Percentiles rank a stretch among this genome's conserved stretches.
phyloP scores from a whole-genome alignment of 2,113 vertebrate species.

The Thamnophis sirtalis region DNA sequence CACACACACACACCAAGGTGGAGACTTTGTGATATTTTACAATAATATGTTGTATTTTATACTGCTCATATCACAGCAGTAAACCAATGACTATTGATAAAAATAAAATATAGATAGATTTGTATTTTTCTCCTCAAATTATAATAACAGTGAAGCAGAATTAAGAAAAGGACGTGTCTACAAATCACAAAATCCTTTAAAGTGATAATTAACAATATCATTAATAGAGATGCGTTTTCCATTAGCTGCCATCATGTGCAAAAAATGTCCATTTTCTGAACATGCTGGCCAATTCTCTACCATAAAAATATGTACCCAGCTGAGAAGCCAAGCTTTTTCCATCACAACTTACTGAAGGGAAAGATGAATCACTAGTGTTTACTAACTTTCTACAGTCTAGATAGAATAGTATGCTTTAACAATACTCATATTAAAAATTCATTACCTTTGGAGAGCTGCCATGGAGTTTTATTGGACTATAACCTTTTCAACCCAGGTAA shows the following conservation, averaged over 20 bases:
- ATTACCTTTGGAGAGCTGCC: constrained; percentile 35
- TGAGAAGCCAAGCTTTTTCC: constrained; percentile 49
- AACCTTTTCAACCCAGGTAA: constrained; percentile 27
- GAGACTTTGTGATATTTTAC: background rate
- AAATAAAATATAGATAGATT: background rate
- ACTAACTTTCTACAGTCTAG: constrained; percentile 43
- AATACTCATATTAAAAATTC: constrained; percentile 50
- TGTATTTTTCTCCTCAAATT: background rate
- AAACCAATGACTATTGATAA: background rate
- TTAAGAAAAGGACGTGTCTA: background rate
- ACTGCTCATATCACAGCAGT: background rate
- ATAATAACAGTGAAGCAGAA: background rate
- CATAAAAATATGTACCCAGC: constrained; percentile 38
- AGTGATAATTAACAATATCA: background rate
- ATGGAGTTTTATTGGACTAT: constrained; percentile 35
- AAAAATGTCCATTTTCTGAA: constrained; percentile 40
- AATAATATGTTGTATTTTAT: background rate
- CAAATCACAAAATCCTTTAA: background rate
- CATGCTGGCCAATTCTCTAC: constrained; percentile 34
- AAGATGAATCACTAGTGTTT: constrained; percentile 48
- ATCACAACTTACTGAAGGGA: constrained; percentile 32
- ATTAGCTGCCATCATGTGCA: constrained; percentile 42
- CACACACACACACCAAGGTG: too few relatives aligned
- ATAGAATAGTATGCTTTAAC: constrained; percentile 41
- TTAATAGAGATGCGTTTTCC: constrained; percentile 51